A percentile compares a stretch with the other conserved stretches of the same genome.
phyloP scores from a whole-genome alignment of 2,113 vertebrate genomes.

The Talpa occidentalis region DNA sequence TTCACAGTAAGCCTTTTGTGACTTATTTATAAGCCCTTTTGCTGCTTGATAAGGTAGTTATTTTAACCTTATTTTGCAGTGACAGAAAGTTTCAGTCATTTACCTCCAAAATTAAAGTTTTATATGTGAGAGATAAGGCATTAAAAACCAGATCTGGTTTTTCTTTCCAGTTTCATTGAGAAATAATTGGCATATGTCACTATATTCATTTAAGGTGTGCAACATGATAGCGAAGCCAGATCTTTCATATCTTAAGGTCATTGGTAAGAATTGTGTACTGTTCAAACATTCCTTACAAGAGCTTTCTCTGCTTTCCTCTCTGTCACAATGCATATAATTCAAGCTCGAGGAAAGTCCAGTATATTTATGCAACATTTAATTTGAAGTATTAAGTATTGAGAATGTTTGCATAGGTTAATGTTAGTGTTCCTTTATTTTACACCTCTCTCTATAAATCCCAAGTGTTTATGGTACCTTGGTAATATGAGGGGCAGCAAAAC shows the following conservation, averaged over 20 bases:
- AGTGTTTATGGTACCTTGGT: neutral
- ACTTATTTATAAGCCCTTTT: neutral
- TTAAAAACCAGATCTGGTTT: neutral
- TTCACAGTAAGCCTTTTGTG: neutral
- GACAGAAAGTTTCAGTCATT: neutral
- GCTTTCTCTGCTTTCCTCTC: neutral
- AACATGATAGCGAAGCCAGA: neutral
- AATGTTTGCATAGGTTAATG: neutral
- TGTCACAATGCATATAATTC: neutral
- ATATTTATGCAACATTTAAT: neutral
- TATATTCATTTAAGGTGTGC: no score
- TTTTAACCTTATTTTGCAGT: neutral
- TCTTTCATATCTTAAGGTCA: neutral
- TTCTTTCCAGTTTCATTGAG: no score
- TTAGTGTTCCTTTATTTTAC: neutral
- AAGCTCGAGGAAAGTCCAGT: rapidly evolving
- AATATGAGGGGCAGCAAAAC: neutral
- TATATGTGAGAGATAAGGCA: neutral
- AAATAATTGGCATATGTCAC: no score
- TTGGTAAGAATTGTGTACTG: neutral
- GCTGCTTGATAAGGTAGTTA: neutral
- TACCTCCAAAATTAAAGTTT: neutral
- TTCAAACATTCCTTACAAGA: neutral
- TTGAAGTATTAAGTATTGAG: neutral
- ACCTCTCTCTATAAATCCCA: neutral